phyloP scores from a whole-genome alignment of 2,888 invertebrate genomes.

The Trissoscelio sp. region DNA sequence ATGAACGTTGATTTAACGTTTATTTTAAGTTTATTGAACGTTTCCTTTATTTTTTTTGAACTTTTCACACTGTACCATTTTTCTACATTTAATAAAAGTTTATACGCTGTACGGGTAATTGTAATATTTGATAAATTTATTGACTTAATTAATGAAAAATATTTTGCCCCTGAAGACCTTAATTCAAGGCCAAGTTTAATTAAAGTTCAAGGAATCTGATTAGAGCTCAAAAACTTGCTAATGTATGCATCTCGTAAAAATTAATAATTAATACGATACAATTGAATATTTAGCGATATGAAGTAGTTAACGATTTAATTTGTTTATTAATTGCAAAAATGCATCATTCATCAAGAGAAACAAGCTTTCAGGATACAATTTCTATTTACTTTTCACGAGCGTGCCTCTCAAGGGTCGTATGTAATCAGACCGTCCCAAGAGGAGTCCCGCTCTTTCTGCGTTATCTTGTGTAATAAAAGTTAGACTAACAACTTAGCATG shows the following conservation, averaged over 20 bases:
- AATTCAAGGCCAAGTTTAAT: conserved; percentile 7
- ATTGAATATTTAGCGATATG: background rate
- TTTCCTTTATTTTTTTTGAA: too few relatives aligned
- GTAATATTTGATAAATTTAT: too few relatives aligned
- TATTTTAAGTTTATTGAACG: too few relatives aligned
- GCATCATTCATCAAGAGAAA: conserved; percentile 11
- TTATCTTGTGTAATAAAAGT: conserved; percentile 43
- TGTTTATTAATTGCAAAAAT: conserved; percentile 26
- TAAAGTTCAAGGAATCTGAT: conserved; percentile 33
- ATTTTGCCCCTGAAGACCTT: too few relatives aligned
- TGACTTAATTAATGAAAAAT: too few relatives aligned
- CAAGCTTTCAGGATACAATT: conserved; percentile 24
- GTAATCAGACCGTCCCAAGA: conserved; percentile 46
- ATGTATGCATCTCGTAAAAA: conserved; percentile 7
- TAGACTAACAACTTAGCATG: conserved; percentile 31
- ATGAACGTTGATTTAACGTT: too few relatives aligned
- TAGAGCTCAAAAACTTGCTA: conserved; percentile 9
- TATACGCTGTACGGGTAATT: too few relatives aligned
- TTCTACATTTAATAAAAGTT: too few relatives aligned
- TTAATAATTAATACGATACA: background rate
- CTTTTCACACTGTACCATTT: too few relatives aligned
- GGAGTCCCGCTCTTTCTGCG: conserved; percentile 18
- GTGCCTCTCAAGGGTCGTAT: conserved; percentile 42
- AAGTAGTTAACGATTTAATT: conserved; percentile 23
- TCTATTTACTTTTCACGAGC: conserved; percentile 48